Conservation (phyloP, 1,140 invertebrate species). For the Yoshiicerus persimilis region DNA sequence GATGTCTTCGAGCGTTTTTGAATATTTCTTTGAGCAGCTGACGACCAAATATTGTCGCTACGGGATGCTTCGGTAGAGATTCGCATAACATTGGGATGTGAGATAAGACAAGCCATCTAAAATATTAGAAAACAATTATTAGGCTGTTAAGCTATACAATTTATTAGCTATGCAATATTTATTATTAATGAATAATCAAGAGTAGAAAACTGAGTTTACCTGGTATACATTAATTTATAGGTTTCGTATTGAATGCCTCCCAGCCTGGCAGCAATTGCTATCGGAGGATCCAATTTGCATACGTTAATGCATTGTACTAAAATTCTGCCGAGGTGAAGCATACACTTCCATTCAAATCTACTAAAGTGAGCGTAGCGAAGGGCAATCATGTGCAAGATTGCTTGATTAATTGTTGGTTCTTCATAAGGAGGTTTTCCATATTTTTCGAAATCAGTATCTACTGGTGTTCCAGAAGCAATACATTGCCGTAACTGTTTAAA, state of each 20-base stretch:
- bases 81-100: constrained; percentile 94
- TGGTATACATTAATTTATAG: constrained; percentile 40
- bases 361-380: constrained; percentile 39
- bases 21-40: constrained; percentile 83
- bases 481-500: constrained; percentile 45
- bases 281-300: constrained; percentile 45
- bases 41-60: constrained; percentile 84
- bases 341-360: constrained; percentile 16
- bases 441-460: constrained; percentile 27
- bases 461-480: constrained; percentile 40
- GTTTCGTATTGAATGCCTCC: constrained; percentile 24
- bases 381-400: constrained; percentile 44
- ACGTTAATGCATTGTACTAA: constrained; percentile 41
- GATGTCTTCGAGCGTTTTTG: constrained; percentile 81
- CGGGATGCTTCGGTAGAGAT: constrained; percentile 64
- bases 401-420: constrained; percentile 40
- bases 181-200: neutral
- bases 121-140: neutral
- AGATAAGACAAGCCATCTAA: constrained; percentile 91
- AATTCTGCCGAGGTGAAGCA: constrained; percentile 46
- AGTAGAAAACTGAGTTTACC: neutral
- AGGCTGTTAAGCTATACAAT: neutral
- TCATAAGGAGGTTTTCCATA: constrained; percentile 45
- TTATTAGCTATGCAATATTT: no score
- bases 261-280: constrained; percentile 23